Percentiles rank a stretch among this genome's conserved stretches.
Evolutionary conservation across 2,113 vertebrate species (phyloP).

Genomic region (Pterocles burchelli): DNA sequence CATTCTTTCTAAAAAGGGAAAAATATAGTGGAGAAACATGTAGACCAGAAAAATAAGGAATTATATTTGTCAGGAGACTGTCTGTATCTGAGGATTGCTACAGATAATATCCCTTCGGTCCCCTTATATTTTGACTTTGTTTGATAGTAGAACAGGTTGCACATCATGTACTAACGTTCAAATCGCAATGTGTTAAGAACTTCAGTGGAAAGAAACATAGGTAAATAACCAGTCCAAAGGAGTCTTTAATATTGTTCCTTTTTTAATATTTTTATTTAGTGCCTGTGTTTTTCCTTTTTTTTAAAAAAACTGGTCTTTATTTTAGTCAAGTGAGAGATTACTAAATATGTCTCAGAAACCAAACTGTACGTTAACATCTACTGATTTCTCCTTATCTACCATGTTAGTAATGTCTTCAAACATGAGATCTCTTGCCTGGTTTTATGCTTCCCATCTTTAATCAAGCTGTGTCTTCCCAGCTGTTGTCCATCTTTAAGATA

Average conservation of each 20-base stretch:
- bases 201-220: background rate
- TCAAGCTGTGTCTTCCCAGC: slow-evolving; percentile 55
- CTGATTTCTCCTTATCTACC: slow-evolving; percentile 54
- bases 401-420: slow-evolving; percentile 48
- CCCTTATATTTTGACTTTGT: background rate
- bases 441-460: slow-evolving; percentile 56
- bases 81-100: background rate
- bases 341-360: slow-evolving; percentile 30
- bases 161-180: background rate
- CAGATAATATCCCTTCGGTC: background rate
- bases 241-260: background rate
- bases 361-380: slow-evolving; percentile 43
- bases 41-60: background rate
- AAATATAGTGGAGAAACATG: background rate
- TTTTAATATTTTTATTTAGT: background rate
- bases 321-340: background rate
- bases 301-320: background rate
- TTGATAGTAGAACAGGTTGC: background rate
- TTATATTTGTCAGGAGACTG: background rate
- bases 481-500: slow-evolving; percentile 41
- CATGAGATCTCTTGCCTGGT: slow-evolving; percentile 28
- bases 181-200: background rate
- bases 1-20: background rate
- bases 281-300: background rate
- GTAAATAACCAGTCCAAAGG: background rate